Evolutionary conservation across 2,797 vertebrate genomes (phyloP).

Genomic region (Pitangus sulphuratus): DNA sequence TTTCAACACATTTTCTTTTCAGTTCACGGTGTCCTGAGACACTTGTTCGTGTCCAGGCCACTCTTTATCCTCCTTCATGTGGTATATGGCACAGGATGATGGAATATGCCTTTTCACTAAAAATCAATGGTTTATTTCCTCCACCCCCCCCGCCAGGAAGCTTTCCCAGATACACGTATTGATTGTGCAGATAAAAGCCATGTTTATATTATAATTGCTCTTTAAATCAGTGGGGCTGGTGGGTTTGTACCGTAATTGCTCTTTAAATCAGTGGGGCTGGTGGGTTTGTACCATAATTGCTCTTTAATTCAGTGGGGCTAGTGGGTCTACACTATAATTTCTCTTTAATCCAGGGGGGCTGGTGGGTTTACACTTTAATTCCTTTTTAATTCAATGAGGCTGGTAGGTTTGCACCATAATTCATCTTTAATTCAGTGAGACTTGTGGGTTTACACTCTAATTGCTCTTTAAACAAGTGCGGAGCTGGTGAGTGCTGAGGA

Average conservation of each 20-base stretch:
- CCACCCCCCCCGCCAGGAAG: not conserved
- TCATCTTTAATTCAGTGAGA: not conserved
- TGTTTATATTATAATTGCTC: not conserved
- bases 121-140: constrained; percentile 2
- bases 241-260: not conserved
- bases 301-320: not conserved
- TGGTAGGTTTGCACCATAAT: not conserved
- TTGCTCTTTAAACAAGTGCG: not conserved
- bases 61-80: not conserved
- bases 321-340: not conserved
- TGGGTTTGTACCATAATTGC: not conserved
- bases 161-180: not conserved
- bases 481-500: not conserved
- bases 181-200: not conserved
- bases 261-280: not conserved
- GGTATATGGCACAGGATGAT: constrained; percentile 71
- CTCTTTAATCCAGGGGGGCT: not conserved
- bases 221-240: not conserved
- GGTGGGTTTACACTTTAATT: not conserved
- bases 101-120: constrained; percentile 37
- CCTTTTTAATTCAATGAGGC: not conserved
- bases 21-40: not conserved
- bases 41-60: not conserved
- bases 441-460: not conserved
- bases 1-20: not conserved